Evolutionary conservation across 1,140 invertebrate species (phyloP).

Genomic region (Philopotamus ludificatus): DNA sequence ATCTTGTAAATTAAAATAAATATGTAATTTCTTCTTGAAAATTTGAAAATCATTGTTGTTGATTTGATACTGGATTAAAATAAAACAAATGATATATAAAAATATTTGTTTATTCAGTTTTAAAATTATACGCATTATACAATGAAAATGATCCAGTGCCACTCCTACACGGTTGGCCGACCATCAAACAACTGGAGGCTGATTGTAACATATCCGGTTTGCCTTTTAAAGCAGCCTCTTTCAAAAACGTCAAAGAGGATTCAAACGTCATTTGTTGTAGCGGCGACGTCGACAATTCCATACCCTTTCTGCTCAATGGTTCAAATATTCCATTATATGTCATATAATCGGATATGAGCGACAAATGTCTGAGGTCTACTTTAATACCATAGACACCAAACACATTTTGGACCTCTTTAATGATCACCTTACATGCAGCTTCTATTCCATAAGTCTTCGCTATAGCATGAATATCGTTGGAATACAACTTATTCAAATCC

Average conservation of each 20-base stretch:
- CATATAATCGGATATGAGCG: slow-evolving; percentile 96
- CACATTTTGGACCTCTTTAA: slow-evolving; percentile 88
- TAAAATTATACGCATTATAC: slow-evolving; percentile 25
- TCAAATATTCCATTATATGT: slow-evolving; percentile 88
- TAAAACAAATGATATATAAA: neutral
- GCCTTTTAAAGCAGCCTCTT: slow-evolving; percentile 73
- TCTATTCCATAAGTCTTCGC: slow-evolving; percentile 93
- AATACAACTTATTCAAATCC: slow-evolving; percentile 85
- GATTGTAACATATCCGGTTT: slow-evolving; percentile 75
- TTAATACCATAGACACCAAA: slow-evolving; percentile 95
- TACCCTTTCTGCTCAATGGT: slow-evolving; percentile 87
- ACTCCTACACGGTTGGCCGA: slow-evolving; percentile 77
- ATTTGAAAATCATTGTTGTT: no score
- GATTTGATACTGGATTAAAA: no score
- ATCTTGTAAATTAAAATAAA: no score
- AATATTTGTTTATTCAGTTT: slow-evolving; percentile 1
- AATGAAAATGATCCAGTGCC: slow-evolving; percentile 82
- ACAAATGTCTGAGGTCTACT: slow-evolving; percentile 91
- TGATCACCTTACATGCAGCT: slow-evolving; percentile 86
- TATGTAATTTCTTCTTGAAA: no score
- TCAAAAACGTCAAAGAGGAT: slow-evolving; percentile 85
- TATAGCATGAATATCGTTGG: slow-evolving; percentile 93
- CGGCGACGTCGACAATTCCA: slow-evolving; percentile 84
- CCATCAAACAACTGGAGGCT: slow-evolving; percentile 85
- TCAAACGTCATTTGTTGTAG: slow-evolving; percentile 99